Conservation (phyloP, 2,888 invertebrate genomes). For the Drosophila fungiperda region DNA sequence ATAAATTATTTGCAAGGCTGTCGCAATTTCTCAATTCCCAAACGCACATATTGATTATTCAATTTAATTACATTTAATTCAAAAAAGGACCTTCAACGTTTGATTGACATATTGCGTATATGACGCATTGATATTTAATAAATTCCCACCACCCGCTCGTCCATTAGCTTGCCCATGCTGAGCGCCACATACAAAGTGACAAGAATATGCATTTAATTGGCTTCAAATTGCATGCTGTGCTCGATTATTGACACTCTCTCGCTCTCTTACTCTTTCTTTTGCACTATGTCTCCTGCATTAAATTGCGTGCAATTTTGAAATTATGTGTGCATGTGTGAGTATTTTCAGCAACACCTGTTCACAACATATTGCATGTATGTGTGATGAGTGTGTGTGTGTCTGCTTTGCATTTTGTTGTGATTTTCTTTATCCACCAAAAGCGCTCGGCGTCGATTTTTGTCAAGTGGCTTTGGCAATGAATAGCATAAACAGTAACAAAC, state of each 20-base stretch:
- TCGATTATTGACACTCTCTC: not conserved
- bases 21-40: not conserved
- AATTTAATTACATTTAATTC: not conserved
- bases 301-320: conserved; percentile 46
- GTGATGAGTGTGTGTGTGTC: conserved; percentile 19
- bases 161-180: not conserved
- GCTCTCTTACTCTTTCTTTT: not conserved
- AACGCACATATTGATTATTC: conserved; percentile 13
- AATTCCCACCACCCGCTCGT: not conserved
- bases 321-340: conserved; percentile 15
- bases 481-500: conserved; percentile 68
- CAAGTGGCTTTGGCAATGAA: conserved; percentile 78
- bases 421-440: conserved; percentile 60
- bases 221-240: conserved; percentile 24
- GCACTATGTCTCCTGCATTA: not conserved
- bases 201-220: conserved; percentile 18
- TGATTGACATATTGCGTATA: conserved; percentile 1
- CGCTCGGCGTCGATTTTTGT: conserved; percentile 59
- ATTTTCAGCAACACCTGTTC: conserved; percentile 69
- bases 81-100: not conserved
- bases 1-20: not conserved
- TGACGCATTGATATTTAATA: conserved; percentile 35
- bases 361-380: conserved; percentile 13
- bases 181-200: not conserved
- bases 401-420: conserved; percentile 47